phyloP scores from a whole-genome alignment of 2,113 vertebrate species.

The Toxotes chatareus region DNA sequence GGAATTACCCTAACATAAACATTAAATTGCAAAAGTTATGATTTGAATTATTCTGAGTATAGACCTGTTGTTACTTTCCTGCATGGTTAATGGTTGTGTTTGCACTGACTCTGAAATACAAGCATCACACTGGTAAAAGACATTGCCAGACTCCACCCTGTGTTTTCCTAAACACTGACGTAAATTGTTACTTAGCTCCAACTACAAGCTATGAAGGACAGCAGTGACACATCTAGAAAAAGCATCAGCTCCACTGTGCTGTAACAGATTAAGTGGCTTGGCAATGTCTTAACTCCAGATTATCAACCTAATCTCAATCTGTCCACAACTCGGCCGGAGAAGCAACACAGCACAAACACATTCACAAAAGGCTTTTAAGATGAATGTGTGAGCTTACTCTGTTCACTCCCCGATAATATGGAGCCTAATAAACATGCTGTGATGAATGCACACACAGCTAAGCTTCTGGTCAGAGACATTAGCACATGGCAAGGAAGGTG shows the following conservation, averaged over 20 bases:
- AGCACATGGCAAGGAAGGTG: neutral
- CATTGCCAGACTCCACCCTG: neutral
- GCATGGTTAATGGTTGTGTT: neutral
- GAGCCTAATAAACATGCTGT: neutral
- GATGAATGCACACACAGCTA: neutral
- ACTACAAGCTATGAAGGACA: conserved; percentile 34
- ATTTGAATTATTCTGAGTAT: neutral
- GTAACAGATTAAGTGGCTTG: conserved; percentile 71
- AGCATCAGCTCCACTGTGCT: conserved; percentile 44
- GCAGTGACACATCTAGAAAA: conserved; percentile 25
- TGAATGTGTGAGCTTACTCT: neutral
- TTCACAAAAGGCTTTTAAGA: conserved; percentile 27
- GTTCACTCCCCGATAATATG: neutral
- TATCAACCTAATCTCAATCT: conserved; percentile 81
- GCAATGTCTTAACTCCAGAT: conserved; percentile 75
- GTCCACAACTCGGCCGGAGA: conserved; percentile 46
- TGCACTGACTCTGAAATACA: neutral
- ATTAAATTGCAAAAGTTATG: no score
- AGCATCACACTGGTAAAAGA: neutral
- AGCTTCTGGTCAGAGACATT: neutral
- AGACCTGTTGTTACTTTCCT: neutral
- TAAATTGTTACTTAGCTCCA: conserved; percentile 14
- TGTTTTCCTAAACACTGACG: conserved; percentile 28
- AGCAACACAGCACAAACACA: conserved; percentile 3
- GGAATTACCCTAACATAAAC: no score